Percentiles rank a stretch among this genome's conserved stretches.
These are phyloP conservation scores for Drepana falcataria DNA, from an alignment of 2,888 invertebrate genomes.

Conservation along the genomic window DNA sequence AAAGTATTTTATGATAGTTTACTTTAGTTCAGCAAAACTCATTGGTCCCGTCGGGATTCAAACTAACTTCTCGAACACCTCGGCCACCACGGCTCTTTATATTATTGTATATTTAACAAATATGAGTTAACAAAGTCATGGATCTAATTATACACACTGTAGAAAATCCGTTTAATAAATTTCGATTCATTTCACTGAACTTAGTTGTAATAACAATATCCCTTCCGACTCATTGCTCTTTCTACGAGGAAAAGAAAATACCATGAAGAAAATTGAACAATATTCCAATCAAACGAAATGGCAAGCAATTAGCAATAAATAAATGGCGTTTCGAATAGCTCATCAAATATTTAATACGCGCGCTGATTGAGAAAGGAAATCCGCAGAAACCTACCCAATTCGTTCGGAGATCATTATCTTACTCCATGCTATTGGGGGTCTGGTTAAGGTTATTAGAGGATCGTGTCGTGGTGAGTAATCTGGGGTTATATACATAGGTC, in stretches of 20 bases:
- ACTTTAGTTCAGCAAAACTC: too few species aligned
- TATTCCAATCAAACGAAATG: constrained; percentile 4
- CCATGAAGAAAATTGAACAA: background rate
- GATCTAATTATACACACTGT: too few species aligned
- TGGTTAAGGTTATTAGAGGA: constrained; percentile 4
- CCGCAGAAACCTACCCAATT: constrained; percentile 32
- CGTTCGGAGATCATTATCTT: constrained; percentile 44
- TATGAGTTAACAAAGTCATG: too few species aligned
- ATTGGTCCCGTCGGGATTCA: too few species aligned
- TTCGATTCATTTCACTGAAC: too few species aligned
- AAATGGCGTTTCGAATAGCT: constrained; percentile 31
- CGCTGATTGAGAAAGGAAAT: constrained; percentile 54
- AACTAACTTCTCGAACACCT: too few species aligned
- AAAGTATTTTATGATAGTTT: background rate
- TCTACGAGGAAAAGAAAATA: background rate
- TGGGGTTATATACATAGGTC: constrained; percentile 1
- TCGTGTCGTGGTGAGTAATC: background rate
- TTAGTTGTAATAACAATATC: background rate
- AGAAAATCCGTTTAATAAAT: too few species aligned
- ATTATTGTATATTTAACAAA: too few species aligned
- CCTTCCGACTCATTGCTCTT: background rate
- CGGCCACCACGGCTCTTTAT: too few species aligned
- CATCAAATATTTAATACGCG: constrained; percentile 54
- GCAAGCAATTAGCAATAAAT: constrained; percentile 17
- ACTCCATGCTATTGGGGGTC: constrained; percentile 15